phyloP scores from a whole-genome alignment of 2,888 invertebrate genomes.

The Nephrotoma guestfalica region DNA sequence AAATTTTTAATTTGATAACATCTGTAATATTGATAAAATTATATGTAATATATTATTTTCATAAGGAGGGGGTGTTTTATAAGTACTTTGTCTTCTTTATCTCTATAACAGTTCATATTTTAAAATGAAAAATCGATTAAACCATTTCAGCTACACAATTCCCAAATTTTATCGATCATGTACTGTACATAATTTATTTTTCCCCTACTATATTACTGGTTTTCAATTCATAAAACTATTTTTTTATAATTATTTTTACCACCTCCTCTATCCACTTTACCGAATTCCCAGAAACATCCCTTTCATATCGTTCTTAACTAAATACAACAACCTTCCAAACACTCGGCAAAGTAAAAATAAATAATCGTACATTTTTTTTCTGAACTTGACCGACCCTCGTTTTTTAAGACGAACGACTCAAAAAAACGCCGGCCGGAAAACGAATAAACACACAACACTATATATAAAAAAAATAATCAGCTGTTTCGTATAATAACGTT shows the following conservation, averaged over 20 bases:
- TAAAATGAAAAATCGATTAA: neutral
- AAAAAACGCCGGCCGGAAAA: neutral
- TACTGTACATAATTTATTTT: neutral
- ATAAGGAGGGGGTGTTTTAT: too few relatives aligned
- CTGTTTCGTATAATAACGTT: neutral
- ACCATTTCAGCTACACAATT: neutral
- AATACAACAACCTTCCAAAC: neutral
- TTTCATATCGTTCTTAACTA: neutral
- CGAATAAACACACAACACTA: neutral
- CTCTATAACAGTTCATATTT: neutral
- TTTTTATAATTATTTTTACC: neutral
- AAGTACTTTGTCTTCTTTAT: neutral
- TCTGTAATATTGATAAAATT: neutral
- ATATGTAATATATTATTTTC: neutral
- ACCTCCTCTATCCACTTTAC: neutral
- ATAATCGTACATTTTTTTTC: neutral
- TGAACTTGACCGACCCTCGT: neutral
- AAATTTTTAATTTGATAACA: neutral
- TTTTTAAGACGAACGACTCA: neutral
- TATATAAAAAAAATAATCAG: neutral
- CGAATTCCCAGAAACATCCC: neutral
- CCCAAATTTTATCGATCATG: neutral
- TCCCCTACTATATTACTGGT: neutral
- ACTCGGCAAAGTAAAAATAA: neutral
- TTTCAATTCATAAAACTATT: neutral